These are phyloP conservation scores for Pollenia labialis DNA, from an alignment of 2,888 invertebrate species.

Conservation along the genomic window DNA sequence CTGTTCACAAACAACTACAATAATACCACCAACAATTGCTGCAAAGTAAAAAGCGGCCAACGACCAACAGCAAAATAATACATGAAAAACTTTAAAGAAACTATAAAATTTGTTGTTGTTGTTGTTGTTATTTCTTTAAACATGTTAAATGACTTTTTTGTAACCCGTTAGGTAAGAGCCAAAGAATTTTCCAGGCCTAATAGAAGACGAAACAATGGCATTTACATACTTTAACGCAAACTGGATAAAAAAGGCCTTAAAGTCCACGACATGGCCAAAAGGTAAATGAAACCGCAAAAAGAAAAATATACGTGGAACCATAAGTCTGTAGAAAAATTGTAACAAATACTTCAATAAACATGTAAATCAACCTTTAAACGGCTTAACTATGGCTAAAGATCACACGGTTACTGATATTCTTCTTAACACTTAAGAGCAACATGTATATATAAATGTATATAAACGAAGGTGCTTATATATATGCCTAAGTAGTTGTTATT, in stretches of 20 bases:
- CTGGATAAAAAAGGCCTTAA: conserved; percentile 21
- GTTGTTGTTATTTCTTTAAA: conserved; percentile 42
- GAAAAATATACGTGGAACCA: neutral
- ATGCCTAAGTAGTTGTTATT: conserved; percentile 5
- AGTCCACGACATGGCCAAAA: conserved; percentile 45
- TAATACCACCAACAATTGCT: conserved; percentile 42
- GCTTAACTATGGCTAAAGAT: conserved; percentile 70
- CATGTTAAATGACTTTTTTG: conserved; percentile 71
- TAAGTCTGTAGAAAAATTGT: conserved; percentile 59
- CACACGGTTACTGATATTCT: conserved; percentile 70
- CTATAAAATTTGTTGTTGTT: conserved; percentile 50
- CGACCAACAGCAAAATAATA: conserved; percentile 36
- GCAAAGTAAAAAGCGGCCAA: conserved; percentile 60
- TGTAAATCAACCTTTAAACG: conserved; percentile 71
- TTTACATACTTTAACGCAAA: conserved; percentile 17
- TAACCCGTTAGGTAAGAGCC: conserved; percentile 63
- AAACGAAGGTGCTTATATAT: neutral
- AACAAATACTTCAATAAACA: conserved; percentile 57
- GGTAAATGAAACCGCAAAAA: conserved; percentile 64
- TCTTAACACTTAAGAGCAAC: conserved; percentile 34
- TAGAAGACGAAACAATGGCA: conserved; percentile 65
- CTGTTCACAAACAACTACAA: neutral
- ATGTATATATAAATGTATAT: neutral
- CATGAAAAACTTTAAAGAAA: conserved; percentile 50
- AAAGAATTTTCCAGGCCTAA: conserved; percentile 68